phyloP scores from a whole-genome alignment of 2,888 invertebrate species.

The Philereme transversata region DNA sequence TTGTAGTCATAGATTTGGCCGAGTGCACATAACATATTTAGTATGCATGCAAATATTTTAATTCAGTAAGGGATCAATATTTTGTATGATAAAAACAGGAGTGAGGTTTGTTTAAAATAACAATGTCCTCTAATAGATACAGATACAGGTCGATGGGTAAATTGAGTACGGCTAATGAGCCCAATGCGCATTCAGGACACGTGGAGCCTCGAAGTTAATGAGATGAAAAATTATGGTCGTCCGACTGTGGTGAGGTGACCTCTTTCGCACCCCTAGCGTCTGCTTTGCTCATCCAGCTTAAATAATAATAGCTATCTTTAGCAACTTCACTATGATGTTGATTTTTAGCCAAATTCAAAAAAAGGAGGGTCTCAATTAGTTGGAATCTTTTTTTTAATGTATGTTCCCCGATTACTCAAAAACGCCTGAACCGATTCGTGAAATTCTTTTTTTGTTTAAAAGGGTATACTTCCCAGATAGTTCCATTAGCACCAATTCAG shows the following conservation, averaged over 20 bases:
- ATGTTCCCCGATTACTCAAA: too few species aligned
- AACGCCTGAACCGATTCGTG: too few species aligned
- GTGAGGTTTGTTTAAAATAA: slow-evolving; percentile 25
- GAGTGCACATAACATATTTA: too few species aligned
- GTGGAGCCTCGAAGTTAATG: slow-evolving; percentile 67
- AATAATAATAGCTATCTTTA: slow-evolving; percentile 50
- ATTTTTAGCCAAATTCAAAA: too few species aligned
- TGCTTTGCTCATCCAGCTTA: slow-evolving; percentile 64
- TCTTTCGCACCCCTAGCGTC: slow-evolving; percentile 66
- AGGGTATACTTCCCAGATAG: too few species aligned
- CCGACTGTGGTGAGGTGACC: slow-evolving; percentile 73
- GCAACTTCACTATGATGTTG: slow-evolving; percentile 29
- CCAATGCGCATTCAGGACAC: slow-evolving; percentile 69
- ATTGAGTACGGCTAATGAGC: slow-evolving; percentile 58
- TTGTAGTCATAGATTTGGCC: too few species aligned
- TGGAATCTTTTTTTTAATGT: too few species aligned
- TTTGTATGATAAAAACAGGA: neutral
- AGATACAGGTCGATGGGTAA: slow-evolving; percentile 47
- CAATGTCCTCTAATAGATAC: slow-evolving; percentile 30
- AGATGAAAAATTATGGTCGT: slow-evolving; percentile 77
- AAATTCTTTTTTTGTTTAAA: too few species aligned
- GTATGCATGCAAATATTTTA: too few species aligned
- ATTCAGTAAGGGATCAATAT: too few species aligned
- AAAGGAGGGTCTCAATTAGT: too few species aligned
- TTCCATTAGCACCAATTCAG: too few species aligned